phyloP scores from a whole-genome alignment of 2,113 vertebrate genomes.

The Egretta garzetta region DNA sequence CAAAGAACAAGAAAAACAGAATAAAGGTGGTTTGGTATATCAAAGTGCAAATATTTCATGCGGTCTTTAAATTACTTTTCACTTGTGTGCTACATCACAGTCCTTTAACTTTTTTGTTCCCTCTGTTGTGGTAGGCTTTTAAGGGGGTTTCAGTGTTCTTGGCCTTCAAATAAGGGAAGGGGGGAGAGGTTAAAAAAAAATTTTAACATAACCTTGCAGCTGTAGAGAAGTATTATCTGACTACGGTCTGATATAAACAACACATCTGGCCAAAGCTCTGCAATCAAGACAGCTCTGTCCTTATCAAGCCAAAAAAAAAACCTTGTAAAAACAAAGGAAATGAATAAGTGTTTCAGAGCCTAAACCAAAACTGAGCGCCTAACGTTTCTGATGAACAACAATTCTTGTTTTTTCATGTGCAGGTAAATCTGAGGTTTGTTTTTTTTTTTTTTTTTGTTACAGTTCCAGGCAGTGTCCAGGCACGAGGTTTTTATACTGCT shows the following conservation, averaged over 20 bases:
- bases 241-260: not conserved
- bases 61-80: not conserved
- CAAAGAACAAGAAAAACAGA: not conserved
- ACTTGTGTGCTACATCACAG: not conserved
- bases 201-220: not conserved
- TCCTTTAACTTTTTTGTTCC: not conserved
- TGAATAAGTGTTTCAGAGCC: not conserved
- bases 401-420: not conserved
- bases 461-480: not conserved
- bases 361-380: not conserved
- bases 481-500: not conserved
- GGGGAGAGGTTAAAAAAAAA: not conserved
- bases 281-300: not conserved
- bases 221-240: not conserved
- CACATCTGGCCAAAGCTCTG: not conserved
- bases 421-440: not conserved
- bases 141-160: not conserved
- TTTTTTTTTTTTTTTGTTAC: not conserved
- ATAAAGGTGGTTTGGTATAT: not conserved
- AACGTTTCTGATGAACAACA: not conserved
- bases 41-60: rapidly evolving
- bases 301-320: not conserved
- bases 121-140: not conserved
- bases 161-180: not conserved
- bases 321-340: not conserved